phyloP scores from a whole-genome alignment of 1,140 invertebrate species.

The Neodiprion pinetum region DNA sequence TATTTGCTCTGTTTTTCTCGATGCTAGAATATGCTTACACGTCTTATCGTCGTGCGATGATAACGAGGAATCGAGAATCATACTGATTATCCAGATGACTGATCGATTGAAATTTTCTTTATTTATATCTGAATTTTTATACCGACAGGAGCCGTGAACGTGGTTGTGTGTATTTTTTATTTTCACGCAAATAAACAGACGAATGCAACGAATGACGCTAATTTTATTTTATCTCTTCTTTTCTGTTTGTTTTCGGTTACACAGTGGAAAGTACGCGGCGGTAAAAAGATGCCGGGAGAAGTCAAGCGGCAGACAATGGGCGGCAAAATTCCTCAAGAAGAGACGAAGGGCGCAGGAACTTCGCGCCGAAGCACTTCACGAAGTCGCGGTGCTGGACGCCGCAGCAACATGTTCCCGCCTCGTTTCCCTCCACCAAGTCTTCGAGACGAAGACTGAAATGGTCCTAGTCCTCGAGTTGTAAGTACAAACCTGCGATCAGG shows the following conservation, averaged over 20 bases:
- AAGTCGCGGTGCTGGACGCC: slow-evolving; percentile 88
- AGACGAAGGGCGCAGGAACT: slow-evolving; percentile 82
- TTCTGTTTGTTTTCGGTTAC: slow-evolving; percentile 45
- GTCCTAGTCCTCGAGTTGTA: slow-evolving; percentile 89
- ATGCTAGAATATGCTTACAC: no score
- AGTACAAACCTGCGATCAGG: slow-evolving; percentile 55
- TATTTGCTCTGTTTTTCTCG: no score
- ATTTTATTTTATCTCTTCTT: not conserved
- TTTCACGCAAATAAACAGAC: no score
- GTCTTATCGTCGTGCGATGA: no score
- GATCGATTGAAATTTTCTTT: no score
- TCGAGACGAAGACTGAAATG: slow-evolving; percentile 82
- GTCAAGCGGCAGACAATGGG: slow-evolving; percentile 84
- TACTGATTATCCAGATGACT: no score
- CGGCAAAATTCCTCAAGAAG: slow-evolving; percentile 95
- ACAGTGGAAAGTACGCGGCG: slow-evolving; percentile 95
- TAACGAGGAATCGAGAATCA: no score
- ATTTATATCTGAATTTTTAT: no score
- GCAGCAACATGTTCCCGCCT: slow-evolving; percentile 80
- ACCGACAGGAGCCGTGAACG: no score
- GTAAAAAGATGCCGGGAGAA: slow-evolving; percentile 89
- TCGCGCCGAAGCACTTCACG: slow-evolving; percentile 85
- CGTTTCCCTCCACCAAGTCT: slow-evolving; percentile 88
- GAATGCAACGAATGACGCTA: no score
- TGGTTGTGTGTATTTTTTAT: no score